Conservation (phyloP, 2,888 invertebrate genomes). For the Myathropa florea region DNA sequence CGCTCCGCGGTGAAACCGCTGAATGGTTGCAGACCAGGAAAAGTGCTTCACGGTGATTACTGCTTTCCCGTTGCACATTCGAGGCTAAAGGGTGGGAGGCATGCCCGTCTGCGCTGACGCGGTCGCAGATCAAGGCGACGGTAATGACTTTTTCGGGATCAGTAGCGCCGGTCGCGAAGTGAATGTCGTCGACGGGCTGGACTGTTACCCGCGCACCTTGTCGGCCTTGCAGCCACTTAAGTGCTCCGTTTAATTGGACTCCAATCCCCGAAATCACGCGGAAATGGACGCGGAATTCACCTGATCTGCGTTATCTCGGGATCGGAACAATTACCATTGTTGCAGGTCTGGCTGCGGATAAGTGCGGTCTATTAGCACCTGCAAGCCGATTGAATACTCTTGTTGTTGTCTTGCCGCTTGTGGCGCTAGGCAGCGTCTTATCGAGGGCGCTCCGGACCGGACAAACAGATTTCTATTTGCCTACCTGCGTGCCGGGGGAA, state of each 20-base stretch:
- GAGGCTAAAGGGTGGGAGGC: neutral
- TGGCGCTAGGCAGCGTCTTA: neutral
- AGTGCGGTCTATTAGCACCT: slow-evolving; percentile 34
- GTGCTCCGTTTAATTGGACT: neutral
- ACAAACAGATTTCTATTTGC: slow-evolving; percentile 35
- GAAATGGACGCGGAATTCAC: neutral
- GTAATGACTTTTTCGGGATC: neutral
- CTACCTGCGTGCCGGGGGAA: slow-evolving; percentile 23
- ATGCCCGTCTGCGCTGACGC: neutral
- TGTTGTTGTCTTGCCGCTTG: too few species aligned
- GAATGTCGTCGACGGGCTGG: slow-evolving; percentile 6
- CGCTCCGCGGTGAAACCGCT: too few species aligned
- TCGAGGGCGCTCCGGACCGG: neutral
- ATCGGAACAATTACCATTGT: slow-evolving; percentile 23
- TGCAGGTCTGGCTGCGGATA: neutral
- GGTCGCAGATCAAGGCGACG: neutral
- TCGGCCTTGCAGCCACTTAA: neutral
- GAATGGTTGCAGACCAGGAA: neutral
- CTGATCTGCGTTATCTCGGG: slow-evolving; percentile 20
- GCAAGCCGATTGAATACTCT: neutral
- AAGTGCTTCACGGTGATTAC: neutral
- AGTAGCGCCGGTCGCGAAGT: slow-evolving; percentile 9
- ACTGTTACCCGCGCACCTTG: slow-evolving; percentile 6
- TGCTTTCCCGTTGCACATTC: slow-evolving; percentile 15
- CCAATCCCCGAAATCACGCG: slow-evolving; percentile 21